phyloP scores from a whole-genome alignment of 1,140 invertebrate species.

The Euura lappo region DNA sequence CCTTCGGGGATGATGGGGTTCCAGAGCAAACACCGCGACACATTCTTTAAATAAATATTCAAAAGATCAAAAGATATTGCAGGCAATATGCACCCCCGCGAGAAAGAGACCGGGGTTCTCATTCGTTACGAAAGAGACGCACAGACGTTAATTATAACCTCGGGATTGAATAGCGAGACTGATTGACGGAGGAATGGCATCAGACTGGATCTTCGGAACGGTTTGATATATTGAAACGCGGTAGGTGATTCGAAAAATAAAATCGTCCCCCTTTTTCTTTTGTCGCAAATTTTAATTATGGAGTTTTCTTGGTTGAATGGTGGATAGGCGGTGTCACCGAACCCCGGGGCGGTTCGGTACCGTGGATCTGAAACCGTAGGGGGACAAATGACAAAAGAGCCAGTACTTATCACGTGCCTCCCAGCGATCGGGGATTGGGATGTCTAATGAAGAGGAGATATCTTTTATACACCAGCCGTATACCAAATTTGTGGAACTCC shows the following conservation, averaged over 20 bases:
- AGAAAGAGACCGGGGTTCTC: not conserved
- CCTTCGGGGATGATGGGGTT: conserved; percentile 23
- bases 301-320: conserved; percentile 37
- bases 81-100: not conserved
- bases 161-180: no score
- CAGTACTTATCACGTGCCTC: conserved; percentile 36
- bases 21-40: conserved; percentile 43
- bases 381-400: conserved; percentile 34
- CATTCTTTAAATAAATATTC: conserved; percentile 47
- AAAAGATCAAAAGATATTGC: conserved; percentile 36
- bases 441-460: conserved; percentile 33
- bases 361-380: conserved; percentile 10
- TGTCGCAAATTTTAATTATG: conserved; percentile 47
- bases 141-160: no score
- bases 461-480: conserved; percentile 19
- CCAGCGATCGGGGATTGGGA: conserved; percentile 35
- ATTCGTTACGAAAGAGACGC: no score
- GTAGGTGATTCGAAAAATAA: conserved; percentile 35
- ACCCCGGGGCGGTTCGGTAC: conserved; percentile 27
- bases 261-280: conserved; percentile 27
- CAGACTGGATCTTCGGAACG: not conserved
- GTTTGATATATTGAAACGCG: not conserved
- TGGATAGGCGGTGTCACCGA: conserved; percentile 33
- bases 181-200: no score
- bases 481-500: not conserved